Percentiles rank a stretch among this genome's conserved stretches.
Evolutionary conservation across 2,888 invertebrate genomes (phyloP).

Genomic region (Drosophila mayaguana): DNA sequence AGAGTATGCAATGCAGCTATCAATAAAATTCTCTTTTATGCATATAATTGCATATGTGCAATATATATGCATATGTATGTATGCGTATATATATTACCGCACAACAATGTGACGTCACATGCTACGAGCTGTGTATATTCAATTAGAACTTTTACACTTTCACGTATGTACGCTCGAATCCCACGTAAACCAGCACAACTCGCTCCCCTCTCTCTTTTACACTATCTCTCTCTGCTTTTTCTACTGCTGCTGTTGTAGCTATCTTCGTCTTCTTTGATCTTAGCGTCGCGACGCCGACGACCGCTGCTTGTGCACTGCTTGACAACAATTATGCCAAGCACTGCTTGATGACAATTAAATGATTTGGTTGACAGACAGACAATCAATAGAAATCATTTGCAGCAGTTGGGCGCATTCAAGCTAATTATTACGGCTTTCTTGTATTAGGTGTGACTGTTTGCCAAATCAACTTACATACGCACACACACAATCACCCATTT

Average conservation of each 20-base stretch:
- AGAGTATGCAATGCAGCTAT: conserved; percentile 15
- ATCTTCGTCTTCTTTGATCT: conserved; percentile 42
- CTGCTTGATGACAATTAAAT: conserved; percentile 38
- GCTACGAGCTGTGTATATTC: conserved; percentile 32
- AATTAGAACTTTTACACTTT: conserved; percentile 39
- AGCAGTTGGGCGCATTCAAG: conserved; percentile 27
- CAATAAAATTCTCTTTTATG: conserved; percentile 26
- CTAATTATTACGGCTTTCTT: conserved; percentile 40
- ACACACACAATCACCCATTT: neutral
- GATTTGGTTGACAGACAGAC: conserved; percentile 44
- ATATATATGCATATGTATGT: neutral
- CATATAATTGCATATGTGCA: neutral
- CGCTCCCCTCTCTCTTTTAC: neutral
- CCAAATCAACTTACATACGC: conserved; percentile 5
- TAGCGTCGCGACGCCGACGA: conserved; percentile 6
- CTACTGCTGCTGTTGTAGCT: conserved; percentile 13
- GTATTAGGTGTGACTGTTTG: conserved; percentile 23
- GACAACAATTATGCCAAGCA: conserved; percentile 30
- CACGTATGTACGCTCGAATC: neutral
- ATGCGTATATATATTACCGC: neutral
- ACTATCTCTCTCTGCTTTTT: neutral
- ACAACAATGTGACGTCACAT: conserved; percentile 34
- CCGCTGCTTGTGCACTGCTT: conserved; percentile 21
- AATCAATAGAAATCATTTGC: conserved; percentile 43
- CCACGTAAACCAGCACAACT: conserved; percentile 6